A percentile compares a stretch with the other conserved stretches of the same genome.
These are phyloP conservation scores for Callinectes sapidus DNA, from an alignment of 2,888 invertebrate species.

Conservation along the genomic window DNA sequence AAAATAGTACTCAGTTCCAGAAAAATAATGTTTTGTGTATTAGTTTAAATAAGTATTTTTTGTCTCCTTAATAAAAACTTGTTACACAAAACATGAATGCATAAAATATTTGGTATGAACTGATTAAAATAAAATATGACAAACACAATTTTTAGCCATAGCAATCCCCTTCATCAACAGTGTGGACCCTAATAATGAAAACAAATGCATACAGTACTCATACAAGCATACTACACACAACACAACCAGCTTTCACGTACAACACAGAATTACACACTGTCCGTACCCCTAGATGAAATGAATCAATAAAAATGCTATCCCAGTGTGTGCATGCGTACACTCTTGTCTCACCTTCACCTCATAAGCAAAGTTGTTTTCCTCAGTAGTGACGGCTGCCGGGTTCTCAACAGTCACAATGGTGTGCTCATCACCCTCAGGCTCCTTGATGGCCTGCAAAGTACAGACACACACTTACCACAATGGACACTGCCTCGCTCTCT, in stretches of 20 bases:
- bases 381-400: conserved; percentile 65
- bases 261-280: too few species aligned
- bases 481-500: background rate
- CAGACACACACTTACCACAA: background rate
- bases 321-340: background rate
- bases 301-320: background rate
- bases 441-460: conserved; percentile 62
- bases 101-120: background rate
- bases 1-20: background rate
- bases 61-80: background rate
- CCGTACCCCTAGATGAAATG: too few species aligned
- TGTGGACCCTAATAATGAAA: too few species aligned
- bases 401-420: conserved; percentile 72
- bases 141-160: background rate
- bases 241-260: too few species aligned
- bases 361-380: conserved; percentile 52
- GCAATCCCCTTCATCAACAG: background rate
- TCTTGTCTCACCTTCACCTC: conserved; percentile 52
- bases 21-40: background rate
- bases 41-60: background rate
- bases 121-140: background rate
- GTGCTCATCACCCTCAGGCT: conserved; percentile 71
- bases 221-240: too few species aligned
- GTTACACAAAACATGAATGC: background rate
- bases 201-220: too few species aligned